Percentiles rank a stretch among this genome's conserved stretches.
These are phyloP conservation scores for Anseranas semipalmata DNA, from an alignment of 2,113 vertebrate genomes.

Conservation along the genomic window DNA sequence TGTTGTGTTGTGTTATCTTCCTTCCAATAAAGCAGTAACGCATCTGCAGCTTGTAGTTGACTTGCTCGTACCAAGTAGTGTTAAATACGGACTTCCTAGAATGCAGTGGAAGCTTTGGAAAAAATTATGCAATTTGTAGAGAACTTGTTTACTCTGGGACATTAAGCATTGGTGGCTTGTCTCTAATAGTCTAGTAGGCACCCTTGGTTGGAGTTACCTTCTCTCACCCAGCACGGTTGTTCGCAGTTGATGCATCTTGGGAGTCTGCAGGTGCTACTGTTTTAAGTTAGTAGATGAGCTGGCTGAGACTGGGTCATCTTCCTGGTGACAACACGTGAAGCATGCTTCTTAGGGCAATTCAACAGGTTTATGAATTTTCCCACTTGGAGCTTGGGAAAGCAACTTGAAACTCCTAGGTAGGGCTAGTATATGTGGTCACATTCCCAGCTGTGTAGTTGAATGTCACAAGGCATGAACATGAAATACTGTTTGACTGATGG, in stretches of 20 bases:
- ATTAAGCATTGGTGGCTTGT: background rate
- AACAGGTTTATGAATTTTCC: background rate
- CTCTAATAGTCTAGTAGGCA: background rate
- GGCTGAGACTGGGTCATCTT: background rate
- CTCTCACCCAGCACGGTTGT: background rate
- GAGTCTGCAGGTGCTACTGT: background rate
- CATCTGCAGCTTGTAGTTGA: background rate
- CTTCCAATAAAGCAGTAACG: background rate
- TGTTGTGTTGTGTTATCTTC: background rate
- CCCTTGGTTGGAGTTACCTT: background rate
- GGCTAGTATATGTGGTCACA: background rate
- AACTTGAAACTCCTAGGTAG: background rate
- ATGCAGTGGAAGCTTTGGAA: background rate
- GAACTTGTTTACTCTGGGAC: background rate
- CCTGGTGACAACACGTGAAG: background rate
- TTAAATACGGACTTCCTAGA: background rate
- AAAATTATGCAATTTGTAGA: background rate
- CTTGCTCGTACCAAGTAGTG: background rate
- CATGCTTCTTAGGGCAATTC: background rate
- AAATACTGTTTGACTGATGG: background rate
- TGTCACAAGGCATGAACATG: background rate
- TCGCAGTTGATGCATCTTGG: background rate
- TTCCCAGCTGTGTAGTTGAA: background rate
- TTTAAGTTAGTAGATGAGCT: background rate
- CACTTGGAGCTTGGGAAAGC: background rate